Evolutionary conservation across 2,797 vertebrate genomes (phyloP), one percentile per base, ranked within the genome.

Genomic region (Alosa sapidissima): DNA sequence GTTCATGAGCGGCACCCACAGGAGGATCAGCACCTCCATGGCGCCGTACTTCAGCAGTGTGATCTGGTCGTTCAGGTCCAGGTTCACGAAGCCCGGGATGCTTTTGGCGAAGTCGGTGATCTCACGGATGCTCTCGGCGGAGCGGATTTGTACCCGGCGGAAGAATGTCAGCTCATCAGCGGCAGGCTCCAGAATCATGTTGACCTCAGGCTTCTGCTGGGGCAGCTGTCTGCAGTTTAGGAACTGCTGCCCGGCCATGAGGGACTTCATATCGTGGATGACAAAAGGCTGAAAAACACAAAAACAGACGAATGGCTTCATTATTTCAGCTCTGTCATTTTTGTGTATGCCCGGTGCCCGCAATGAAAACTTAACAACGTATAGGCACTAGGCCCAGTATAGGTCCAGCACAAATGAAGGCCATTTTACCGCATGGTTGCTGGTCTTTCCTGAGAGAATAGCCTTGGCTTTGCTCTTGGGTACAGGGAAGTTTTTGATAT

Each of bases 201-300:
- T 47, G 52, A 83, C 51, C 4, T 85, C 86, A 6, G 95, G 92
- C 90, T 62, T 84, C 83, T 83, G 87, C 90, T 93, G 89, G 0
- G 95, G 94, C 2, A 93, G 92, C 89, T 96, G 94, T 84, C 95
- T 95, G 91, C 91, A 94, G 88, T 94, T 96, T 90, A 97, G 95
- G 85, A 96, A 93, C 84, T 97, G 94, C 90, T 96, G 95, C 82
- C 95, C 95, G 89, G 95, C 96, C 92, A 91, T 95, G 82, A 97
- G 87, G 81, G 96, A 96, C 91, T 96, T 96, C 96, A 97, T 97
- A 89, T 97, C 96, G 51, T 97, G 96, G 91, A 97, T 96, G 85
- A 97, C 94, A 54, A 97, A 96, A 0, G 96, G 95, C 96, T 97
- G 81, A 36, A 1, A 28, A 54, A 55, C 49, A 5, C 13, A 72